Evolutionary conservation across 2,113 vertebrate species (phyloP).

Genomic region (Platysteira castanea): DNA sequence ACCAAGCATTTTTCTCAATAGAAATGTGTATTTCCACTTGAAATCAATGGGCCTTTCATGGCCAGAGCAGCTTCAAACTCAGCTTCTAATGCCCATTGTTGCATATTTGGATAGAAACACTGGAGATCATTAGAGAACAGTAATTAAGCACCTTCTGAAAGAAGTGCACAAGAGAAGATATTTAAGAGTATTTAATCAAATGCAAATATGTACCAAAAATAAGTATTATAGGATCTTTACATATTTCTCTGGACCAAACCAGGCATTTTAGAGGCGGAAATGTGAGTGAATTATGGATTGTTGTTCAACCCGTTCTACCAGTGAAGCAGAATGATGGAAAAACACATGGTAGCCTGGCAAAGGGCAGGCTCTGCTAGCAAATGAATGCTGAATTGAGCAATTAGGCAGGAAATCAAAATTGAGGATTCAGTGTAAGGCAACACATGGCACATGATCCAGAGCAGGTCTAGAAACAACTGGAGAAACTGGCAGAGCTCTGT

Average conservation of each 20-base stretch:
- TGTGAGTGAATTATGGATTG: neutral
- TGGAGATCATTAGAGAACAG: neutral
- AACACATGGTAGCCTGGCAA: neutral
- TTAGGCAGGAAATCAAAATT: conserved; percentile 5
- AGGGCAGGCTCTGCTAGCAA: neutral
- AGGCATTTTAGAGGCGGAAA: neutral
- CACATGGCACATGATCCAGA: neutral
- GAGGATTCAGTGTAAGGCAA: neutral
- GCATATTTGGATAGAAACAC: neutral
- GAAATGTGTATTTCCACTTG: neutral
- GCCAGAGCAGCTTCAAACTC: neutral
- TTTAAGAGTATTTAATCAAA: neutral
- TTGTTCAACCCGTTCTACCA: neutral
- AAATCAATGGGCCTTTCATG: neutral
- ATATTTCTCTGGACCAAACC: neutral
- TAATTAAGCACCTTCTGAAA: neutral
- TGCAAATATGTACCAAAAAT: neutral
- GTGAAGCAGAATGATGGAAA: neutral
- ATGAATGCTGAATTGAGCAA: neutral
- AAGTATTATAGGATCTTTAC: neutral
- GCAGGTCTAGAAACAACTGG: neutral
- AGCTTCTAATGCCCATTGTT: neutral
- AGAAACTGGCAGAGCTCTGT: neutral
- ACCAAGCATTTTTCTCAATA: neutral
- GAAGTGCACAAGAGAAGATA: neutral